A percentile compares a stretch with the other conserved stretches of the same genome.
phyloP scores from a whole-genome alignment of 1,140 invertebrate genomes.

The Heliconius melpomene region DNA sequence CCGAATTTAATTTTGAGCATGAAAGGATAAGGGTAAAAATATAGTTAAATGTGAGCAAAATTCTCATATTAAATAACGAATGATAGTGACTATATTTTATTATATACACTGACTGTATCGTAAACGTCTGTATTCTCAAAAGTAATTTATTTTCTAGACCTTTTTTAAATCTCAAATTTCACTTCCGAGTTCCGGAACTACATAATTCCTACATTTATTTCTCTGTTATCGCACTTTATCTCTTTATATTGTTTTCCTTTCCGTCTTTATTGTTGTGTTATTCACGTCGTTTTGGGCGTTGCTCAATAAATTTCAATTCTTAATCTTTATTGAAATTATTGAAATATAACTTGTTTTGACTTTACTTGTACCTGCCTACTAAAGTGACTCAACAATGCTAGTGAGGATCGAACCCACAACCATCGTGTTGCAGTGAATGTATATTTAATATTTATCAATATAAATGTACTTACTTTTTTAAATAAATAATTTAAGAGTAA shows the following conservation, averaged over 20 bases:
- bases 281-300: constrained; percentile 4
- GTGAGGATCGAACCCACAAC: not conserved
- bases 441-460: too few species aligned
- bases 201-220: constrained; percentile 11
- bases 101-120: not conserved
- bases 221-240: constrained; percentile 13
- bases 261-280: constrained; percentile 7
- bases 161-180: constrained; percentile 1
- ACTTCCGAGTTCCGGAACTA: constrained; percentile 12
- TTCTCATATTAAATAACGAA: not conserved
- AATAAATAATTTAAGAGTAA: not conserved
- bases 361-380: not conserved
- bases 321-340: not conserved
- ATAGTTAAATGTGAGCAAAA: too few species aligned
- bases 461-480: too few species aligned
- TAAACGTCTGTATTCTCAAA: not conserved
- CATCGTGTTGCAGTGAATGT: too few species aligned
- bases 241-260: constrained; percentile 8
- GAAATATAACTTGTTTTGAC: constrained; percentile 1
- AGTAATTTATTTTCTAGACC: constrained; percentile 3
- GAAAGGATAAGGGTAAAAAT: not conserved
- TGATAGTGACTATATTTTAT: not conserved
- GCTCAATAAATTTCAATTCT: constrained; percentile 4
- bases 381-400: not conserved
- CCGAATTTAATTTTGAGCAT: too few species aligned